Base-by-base conservation (phyloP, 2,113 vertebrate genomes). In the Nibea albiflora region DNA sequence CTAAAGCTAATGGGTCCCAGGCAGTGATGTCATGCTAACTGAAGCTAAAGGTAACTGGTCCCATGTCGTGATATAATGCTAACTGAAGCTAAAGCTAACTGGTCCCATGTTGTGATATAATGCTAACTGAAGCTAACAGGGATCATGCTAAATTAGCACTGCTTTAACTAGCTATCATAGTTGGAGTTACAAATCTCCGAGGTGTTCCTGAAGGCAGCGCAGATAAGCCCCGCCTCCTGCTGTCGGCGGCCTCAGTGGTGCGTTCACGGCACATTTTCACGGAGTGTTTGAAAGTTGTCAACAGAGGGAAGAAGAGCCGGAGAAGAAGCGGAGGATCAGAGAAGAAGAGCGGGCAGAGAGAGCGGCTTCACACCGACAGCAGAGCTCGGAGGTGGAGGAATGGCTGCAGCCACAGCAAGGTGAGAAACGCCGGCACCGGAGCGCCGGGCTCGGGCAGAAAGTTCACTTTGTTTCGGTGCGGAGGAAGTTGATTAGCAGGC, bases 361-460 rank as follows among this genome's bases (percentile, higher is more conserved):
- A 73, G 61, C 60, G 6, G 73, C 71, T 73, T 69, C 19, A 35
- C 11, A 26, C 28, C 19, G 49, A 58, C 61, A 58, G 53, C 56
- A 14, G 63, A 87, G 73, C 65, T 56, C 52, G 47, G 77, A 72
- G 77, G 63, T 63, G 80, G 88, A 87, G 89, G 69, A 31, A 95
- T 95, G 95, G 95, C 79, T 94, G 94, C 90, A 73, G 61, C 78
- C 87, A 93, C 58, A 95, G 95, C 56, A 94, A 93, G 88, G 89
- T 92, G 74, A 91, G 92, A 0, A 2, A 8, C 77, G 24, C 72
- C n/a, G 69, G 7, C 20, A 20, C 5, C 44, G 44, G n/a, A 39
- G 35, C 20, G 12, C 19, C 50, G 50, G 31, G 31, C 31, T 35
- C 31, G 35, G 86, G 62, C 3, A 35, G 50, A 79, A 39, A 61